phyloP scores from a whole-genome alignment of 2,113 vertebrate genomes.

The Pipa parva region DNA sequence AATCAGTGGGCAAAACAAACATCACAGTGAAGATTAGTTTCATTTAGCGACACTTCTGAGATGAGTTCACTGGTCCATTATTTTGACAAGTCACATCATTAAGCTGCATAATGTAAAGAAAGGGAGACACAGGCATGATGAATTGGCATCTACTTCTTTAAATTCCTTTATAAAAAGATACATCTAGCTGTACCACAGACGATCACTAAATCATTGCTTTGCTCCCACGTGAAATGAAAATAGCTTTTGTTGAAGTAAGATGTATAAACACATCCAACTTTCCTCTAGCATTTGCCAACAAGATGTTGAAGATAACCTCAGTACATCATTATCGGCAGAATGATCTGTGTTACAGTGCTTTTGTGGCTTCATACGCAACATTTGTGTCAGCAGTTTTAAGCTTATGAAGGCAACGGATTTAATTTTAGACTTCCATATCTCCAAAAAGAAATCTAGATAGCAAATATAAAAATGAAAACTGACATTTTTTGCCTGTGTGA shows the following conservation, averaged over 20 bases:
- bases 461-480: too few relatives aligned
- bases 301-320: neutral
- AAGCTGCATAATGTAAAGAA: constrained; percentile 26
- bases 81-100: constrained; percentile 31
- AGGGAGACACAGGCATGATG: neutral
- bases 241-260: neutral
- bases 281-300: constrained; percentile 13
- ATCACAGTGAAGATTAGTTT: constrained; percentile 29
- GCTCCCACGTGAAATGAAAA: constrained; percentile 41
- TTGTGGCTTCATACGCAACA: neutral
- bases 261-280: neutral
- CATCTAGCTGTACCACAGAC: constrained; percentile 29
- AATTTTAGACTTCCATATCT: too few relatives aligned
- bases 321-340: too few relatives aligned
- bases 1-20: constrained; percentile 17
- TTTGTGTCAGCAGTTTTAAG: neutral
- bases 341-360: neutral
- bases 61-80: constrained; percentile 2
- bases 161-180: constrained; percentile 18
- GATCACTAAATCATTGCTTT: constrained; percentile 42
- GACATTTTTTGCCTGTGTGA: too few relatives aligned
- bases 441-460: too few relatives aligned
- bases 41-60: constrained; percentile 2
- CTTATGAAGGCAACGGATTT: too few relatives aligned
- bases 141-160: constrained; percentile 34